A percentile compares a stretch with the other conserved stretches of the same genome.
Evolutionary conservation across 2,113 vertebrate genomes (phyloP).

Genomic region (Pluvialis apricaria): DNA sequence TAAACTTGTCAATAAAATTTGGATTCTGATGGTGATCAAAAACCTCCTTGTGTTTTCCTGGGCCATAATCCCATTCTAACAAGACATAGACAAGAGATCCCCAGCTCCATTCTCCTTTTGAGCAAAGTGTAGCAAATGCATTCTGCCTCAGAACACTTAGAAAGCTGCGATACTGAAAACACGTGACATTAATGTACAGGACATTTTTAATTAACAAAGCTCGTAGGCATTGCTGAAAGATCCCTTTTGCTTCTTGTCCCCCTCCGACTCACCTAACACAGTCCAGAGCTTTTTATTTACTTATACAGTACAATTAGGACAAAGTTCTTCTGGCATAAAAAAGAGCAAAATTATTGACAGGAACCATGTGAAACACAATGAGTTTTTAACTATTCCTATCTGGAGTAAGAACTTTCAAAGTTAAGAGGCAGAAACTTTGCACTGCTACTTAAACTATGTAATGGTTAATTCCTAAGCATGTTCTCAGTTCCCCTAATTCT

Average conservation of each 20-base stretch:
- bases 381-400: neutral
- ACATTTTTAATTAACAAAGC: neutral
- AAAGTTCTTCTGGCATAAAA: neutral
- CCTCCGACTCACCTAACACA: neutral
- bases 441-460: neutral
- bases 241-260: neutral
- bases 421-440: neutral
- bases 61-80: neutral
- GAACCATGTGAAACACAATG: neutral
- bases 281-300: neutral
- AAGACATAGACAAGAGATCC: neutral
- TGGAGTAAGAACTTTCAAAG: neutral
- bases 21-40: neutral
- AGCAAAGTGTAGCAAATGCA: neutral
- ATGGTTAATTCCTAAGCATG: neutral
- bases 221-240: neutral
- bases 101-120: neutral
- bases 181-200: neutral
- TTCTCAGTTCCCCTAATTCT: neutral
- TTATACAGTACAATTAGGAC: neutral
- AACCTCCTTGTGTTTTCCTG: neutral
- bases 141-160: neutral
- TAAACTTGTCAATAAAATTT: neutral
- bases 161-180: neutral
- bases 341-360: neutral